Conservation (phyloP, 2,888 invertebrate genomes). For the Parnassius glacialis region DNA sequence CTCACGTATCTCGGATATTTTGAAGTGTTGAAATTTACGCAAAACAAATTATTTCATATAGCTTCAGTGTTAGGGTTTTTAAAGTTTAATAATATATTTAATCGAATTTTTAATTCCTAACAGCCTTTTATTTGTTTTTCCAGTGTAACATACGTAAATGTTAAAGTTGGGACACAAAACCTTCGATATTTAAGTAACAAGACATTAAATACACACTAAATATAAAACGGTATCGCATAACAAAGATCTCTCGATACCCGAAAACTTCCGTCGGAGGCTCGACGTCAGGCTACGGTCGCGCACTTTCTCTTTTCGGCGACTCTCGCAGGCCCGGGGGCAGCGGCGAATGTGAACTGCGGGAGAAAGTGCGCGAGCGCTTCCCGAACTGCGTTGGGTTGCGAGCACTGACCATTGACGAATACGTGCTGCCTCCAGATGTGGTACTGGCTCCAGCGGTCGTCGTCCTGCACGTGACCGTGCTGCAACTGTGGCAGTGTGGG, state of each 20-base stretch:
- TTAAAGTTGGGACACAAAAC: too few species aligned
- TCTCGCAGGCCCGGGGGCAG: conserved; percentile 37
- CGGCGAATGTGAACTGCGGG: conserved; percentile 34
- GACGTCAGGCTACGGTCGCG: conserved; percentile 56
- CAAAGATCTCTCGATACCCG: conserved; percentile 62
- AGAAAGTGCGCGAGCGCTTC: conserved; percentile 57
- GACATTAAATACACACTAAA: conserved; percentile 1
- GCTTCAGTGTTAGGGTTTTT: too few species aligned
- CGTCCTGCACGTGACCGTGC: conserved; percentile 82
- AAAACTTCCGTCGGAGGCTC: conserved; percentile 49
- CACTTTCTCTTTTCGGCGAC: conserved; percentile 67
- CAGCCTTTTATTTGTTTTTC: too few species aligned
- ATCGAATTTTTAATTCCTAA: too few species aligned
- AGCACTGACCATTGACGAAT: conserved; percentile 87
- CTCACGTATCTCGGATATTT: conserved; percentile 17
- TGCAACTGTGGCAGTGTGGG: conserved; percentile 84
- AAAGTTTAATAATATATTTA: too few species aligned
- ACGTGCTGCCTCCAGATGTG: conserved; percentile 91
- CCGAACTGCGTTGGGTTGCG: conserved; percentile 32
- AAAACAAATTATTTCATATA: too few species aligned
- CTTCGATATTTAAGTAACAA: too few species aligned
- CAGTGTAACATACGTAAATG: too few species aligned
- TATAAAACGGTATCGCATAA: conserved; percentile 42
- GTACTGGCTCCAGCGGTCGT: conserved; percentile 87
- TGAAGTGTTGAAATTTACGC: conserved; percentile 6